A percentile compares a stretch with the other conserved stretches of the same genome.
phyloP scores from a whole-genome alignment of 2,113 vertebrate genomes.

The Haemorhous mexicanus region DNA sequence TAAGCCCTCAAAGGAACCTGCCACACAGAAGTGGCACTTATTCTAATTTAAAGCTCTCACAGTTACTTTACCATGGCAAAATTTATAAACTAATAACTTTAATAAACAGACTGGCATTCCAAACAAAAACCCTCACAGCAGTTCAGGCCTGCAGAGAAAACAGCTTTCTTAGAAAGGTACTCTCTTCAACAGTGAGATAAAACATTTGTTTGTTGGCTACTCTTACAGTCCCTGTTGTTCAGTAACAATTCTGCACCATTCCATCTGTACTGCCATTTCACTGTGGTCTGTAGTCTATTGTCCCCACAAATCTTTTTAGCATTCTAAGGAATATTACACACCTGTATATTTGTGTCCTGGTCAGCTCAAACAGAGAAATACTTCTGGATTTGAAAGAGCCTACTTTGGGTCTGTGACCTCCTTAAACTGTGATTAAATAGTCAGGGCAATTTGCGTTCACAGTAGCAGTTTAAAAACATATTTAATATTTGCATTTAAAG shows the following conservation, averaged over 20 bases:
- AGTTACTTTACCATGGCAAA: conserved; percentile 77
- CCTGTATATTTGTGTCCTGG: not conserved
- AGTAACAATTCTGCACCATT: not conserved
- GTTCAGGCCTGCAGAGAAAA: not conserved
- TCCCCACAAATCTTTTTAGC: not conserved
- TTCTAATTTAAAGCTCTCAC: conserved; percentile 80
- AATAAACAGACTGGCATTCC: conserved; percentile 71
- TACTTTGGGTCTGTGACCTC: not conserved
- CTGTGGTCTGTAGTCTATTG: not conserved
- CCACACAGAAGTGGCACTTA: conserved; percentile 81
- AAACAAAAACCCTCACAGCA: conserved; percentile 59
- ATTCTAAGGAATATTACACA: conserved; percentile 1
- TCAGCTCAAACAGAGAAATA: conserved; percentile 1
- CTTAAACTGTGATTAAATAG: not conserved
- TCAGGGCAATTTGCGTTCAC: not conserved
- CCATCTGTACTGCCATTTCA: not conserved
- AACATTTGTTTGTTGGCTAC: not conserved
- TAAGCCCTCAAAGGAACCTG: conserved; percentile 80
- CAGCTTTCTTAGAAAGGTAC: conserved; percentile 5
- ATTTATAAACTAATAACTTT: conserved; percentile 79
- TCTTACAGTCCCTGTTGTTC: not conserved
- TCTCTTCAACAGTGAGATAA: not conserved
- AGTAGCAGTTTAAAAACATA: not conserved
- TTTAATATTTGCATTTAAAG: not conserved
- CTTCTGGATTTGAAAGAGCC: not conserved